Evolutionary conservation across 2,888 invertebrate genomes (phyloP).

Genomic region (Trichogramma evanescens): DNA sequence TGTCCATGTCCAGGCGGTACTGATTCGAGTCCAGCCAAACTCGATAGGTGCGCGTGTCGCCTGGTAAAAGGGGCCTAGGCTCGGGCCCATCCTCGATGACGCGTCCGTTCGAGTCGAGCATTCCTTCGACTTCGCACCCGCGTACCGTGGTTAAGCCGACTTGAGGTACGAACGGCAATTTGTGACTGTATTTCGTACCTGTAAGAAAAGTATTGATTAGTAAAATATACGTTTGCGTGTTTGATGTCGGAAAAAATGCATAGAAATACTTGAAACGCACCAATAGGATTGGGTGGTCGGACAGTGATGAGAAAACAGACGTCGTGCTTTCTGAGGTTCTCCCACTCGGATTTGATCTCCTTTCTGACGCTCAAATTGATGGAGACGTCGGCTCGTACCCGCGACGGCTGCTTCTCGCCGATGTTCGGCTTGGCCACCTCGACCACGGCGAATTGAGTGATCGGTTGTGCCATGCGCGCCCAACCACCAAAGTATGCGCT

Average conservation of each 20-base stretch:
- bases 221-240: not conserved
- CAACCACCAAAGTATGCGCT: conserved; percentile 91
- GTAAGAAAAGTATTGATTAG: conserved; percentile 13
- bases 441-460: conserved; percentile 85
- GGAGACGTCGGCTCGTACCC: conserved; percentile 91
- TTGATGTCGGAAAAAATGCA: not conserved
- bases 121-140: conserved; percentile 97
- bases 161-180: conserved; percentile 83
- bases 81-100: conserved; percentile 96
- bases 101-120: conserved; percentile 90
- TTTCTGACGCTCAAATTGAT: conserved; percentile 84
- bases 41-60: conserved; percentile 85
- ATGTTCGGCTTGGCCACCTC: conserved; percentile 90
- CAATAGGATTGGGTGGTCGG: conserved; percentile 75
- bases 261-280: conserved; percentile 46
- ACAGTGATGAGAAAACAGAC: conserved; percentile 95
- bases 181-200: conserved; percentile 74
- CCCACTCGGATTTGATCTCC: conserved; percentile 96
- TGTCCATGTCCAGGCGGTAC: conserved; percentile 86
- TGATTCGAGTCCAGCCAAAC: conserved; percentile 96
- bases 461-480: conserved; percentile 97
- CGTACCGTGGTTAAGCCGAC: conserved; percentile 86
- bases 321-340: conserved; percentile 91
- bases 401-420: conserved; percentile 89
- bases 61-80: conserved; percentile 77